Base-by-base conservation (phyloP, 1,140 invertebrate genomes). In the Eulimnadia texana region DNA sequence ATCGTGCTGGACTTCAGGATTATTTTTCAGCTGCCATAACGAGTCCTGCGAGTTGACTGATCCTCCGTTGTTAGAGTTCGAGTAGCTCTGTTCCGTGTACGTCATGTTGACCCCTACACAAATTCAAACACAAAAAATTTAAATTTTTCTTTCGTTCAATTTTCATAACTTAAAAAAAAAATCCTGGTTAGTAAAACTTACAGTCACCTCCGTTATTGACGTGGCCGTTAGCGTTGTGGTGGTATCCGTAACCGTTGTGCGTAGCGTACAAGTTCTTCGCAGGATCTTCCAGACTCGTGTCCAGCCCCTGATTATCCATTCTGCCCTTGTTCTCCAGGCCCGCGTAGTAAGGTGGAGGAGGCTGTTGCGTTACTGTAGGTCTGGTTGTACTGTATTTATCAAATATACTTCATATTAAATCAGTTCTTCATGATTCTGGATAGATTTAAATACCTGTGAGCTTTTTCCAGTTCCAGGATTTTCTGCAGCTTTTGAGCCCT, bases 11-110 rank as follows among this genome's bases (percentile, higher is more conserved):
- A 57, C 47, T 50, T 60, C 65, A 54, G 24, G 50, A 51, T 63
- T 64, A 29, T 64, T 65, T 74, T 92, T 91, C 79, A 91, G 86
- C 74, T 93, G 89, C 89, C 90, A 93, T 65, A 93, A 76, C n/a
- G 89, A 93, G 71, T 93, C 90, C 71, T 93, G 90, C 0, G 89
- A 92, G 74, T 93, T 91, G 42, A 93, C 89, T 60, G 88, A 91
- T 56, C 90, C 89, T 23, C 88, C 89, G 73, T 93, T 90, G 74
- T 91, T 90, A 57, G 88, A 90, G 71, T 91, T 92, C 50, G 87
- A 88, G 74, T 91, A 92, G 71, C 87, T 90, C 73, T 90, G 90
- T 68, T 91, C 88, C 76, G 90, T 84, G 76, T 89, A 90, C 55
- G 84, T 85, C 81, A 90, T 89, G 72, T 88, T 88, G 64, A 85